Evolutionary conservation across 2,797 vertebrate genomes (phyloP), one percentile per base, ranked within the genome.

Genomic region (Anolis apletophallus): DNA sequence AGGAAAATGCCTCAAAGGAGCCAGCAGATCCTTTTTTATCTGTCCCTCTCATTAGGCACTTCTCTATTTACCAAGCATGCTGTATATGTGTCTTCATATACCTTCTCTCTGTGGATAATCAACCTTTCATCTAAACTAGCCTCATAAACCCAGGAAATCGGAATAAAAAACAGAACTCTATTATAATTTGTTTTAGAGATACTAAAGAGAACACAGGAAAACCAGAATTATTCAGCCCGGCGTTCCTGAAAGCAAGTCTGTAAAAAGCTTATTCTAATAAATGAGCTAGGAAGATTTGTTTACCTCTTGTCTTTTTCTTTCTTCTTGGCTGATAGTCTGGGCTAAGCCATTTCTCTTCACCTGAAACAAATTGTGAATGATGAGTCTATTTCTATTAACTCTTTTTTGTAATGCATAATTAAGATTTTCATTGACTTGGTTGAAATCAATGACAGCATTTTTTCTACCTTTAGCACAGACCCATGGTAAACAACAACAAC

Each of bases 291-390:
- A 0, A 1, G 40, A 69, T 84, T 0, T 77, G 79, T 52, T 14
- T 96, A 99, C 99, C 98, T 99, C 98, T 95, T 99, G 99, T 82
- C 97, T 97, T 92, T 99, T 99, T 85, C 98, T 98, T 85, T 99
- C 98, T 82, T 99, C 98, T 90, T 97, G 97, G 93, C 95, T 97
- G 88, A 99, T 91, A 0, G 89, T 94, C 5, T 98, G 97, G 6
- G 94, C 97, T n/a, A 98, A 89, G 19, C 98, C 98, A 54, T 97
- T 99, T 95, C 97, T 98, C 95, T 97, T 99, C n/a, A 99, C 99
- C 99, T 99, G 74, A 57, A 96, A 46, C 87, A 76, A 88, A 81
- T 0, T 0, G 40, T 50, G 34, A 1, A 1, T 11, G 11, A 36
- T 82, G n/a, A 82, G 72, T 5, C 23, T 1, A 0, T 82, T 34